Evolutionary conservation across 2,113 vertebrate genomes (phyloP), one percentile per base, ranked within the genome.

Genomic region (Osmerus eperlanus): DNA sequence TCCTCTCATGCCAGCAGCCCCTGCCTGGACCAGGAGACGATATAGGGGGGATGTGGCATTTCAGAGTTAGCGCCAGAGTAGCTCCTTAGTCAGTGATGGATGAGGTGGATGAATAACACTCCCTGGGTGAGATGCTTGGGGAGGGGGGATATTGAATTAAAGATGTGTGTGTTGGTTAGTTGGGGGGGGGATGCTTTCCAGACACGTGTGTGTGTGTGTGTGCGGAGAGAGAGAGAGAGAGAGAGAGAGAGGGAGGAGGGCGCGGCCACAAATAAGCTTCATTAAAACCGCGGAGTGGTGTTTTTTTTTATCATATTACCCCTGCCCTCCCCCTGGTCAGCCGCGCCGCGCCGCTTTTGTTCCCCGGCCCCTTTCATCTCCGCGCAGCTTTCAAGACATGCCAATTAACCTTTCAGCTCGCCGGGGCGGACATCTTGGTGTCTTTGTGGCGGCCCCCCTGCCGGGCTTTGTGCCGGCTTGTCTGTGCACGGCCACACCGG

Each of bases 371-470:
- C 87, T 91, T 90, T 91, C 84, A 90, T 90, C 87, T 84, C 82
- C 5, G 72, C 73, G 82, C 76, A 55, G 83, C 86, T 90, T 91
- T 91, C 87, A 89, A 88, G 90, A 88, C 84, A 87, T 89, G 85
- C 89, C 92, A 91, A 91, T 93, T 92, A 93, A 92, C 90, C 90
- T 92, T 92, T 90, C 81, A 90, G 83, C 77, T 32, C 58, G 70
- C 81, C 70, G 23, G 79, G 80, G 86, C 82, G 83, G 87, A 88
- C 84, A 85, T 87, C 84, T 83, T 71, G 85, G 84, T 86, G 83
- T 87, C 86, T 90, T 88, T 85, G 87, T 89, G 88, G 85, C 68
- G 83, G 83, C 82, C 86, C 79, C 87, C 85, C 61, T 84, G 81
- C 67, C 47, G 74, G 79, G 79, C 81, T 90, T 90, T 90, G 83